These are phyloP conservation scores for Perodicticus potto DNA, from an alignment of 2,797 vertebrate genomes.

Conservation along the genomic window DNA sequence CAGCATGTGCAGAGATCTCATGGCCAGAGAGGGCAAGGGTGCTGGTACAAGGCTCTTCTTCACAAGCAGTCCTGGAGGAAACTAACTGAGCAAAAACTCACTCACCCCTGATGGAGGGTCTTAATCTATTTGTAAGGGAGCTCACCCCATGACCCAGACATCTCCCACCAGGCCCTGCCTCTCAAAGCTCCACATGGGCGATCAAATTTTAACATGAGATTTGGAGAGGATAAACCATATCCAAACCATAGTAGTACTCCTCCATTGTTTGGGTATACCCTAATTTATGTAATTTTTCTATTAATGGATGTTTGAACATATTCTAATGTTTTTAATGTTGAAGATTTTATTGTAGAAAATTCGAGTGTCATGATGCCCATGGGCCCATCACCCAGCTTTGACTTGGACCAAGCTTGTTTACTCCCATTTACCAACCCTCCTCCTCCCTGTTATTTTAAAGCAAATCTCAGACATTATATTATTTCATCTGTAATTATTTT, in stretches of 20 bases:
- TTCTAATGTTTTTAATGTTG: not conserved
- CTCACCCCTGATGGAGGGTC: not conserved
- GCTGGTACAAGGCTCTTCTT: not conserved
- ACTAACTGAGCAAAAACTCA: not conserved
- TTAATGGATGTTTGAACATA: not conserved
- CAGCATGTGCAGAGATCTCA: not conserved
- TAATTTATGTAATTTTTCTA: not conserved
- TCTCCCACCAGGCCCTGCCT: not conserved
- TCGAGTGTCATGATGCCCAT: not conserved
- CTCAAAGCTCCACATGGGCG: not conserved
- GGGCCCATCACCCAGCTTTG: not conserved
- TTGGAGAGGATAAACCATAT: not conserved
- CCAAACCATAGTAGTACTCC: not conserved
- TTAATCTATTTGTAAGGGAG: not conserved
- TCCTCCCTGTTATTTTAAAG: not conserved
- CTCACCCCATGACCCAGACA: not conserved
- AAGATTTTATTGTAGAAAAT: not conserved
- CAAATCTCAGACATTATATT: not conserved
- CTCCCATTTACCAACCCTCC: not conserved
- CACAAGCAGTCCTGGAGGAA: not conserved
- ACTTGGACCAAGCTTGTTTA: not conserved
- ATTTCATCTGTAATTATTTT: constrained; percentile 23
- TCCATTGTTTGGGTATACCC: not conserved
- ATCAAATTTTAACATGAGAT: not conserved
- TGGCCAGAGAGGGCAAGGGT: not conserved